phyloP scores from a whole-genome alignment of 2,888 invertebrate genomes.

The Apamea anceps region DNA sequence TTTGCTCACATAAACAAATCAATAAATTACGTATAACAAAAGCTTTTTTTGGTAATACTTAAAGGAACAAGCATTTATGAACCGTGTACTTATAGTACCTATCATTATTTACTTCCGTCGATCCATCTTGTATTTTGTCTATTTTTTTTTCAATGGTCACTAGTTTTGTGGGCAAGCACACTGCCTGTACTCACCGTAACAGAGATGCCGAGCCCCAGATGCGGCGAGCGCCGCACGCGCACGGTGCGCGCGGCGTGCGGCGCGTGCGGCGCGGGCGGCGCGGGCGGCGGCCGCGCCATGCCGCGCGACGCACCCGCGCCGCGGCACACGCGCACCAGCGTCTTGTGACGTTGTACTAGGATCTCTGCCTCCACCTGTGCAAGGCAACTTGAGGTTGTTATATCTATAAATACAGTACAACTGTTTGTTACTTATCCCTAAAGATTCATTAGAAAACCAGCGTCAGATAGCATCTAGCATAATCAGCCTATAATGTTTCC shows the following conservation, averaged over 20 bases:
- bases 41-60: not conserved
- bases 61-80: not conserved
- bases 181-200: conserved; percentile 91
- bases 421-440: not conserved
- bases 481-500: no score
- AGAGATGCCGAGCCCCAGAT: conserved; percentile 95
- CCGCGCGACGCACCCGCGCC: conserved; percentile 78
- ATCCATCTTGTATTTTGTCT: not conserved
- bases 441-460: not conserved
- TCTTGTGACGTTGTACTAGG: conserved; percentile 95
- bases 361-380: conserved; percentile 95
- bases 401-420: not conserved
- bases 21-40: not conserved
- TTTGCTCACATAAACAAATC: not conserved
- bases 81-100: not conserved
- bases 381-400: not conserved
- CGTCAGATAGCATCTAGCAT: not conserved
- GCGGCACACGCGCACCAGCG: conserved; percentile 92
- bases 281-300: conserved; percentile 77
- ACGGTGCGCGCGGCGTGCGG: conserved; percentile 91
- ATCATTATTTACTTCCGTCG: not conserved
- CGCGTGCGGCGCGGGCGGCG: conserved; percentile 67
- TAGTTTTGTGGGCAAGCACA: not conserved
- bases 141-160: no score
- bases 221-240: conserved; percentile 92